Evolutionary conservation across 1,140 invertebrate genomes (phyloP), one percentile per base, ranked within the genome.

Genomic region (Wiebesia pumilae): DNA sequence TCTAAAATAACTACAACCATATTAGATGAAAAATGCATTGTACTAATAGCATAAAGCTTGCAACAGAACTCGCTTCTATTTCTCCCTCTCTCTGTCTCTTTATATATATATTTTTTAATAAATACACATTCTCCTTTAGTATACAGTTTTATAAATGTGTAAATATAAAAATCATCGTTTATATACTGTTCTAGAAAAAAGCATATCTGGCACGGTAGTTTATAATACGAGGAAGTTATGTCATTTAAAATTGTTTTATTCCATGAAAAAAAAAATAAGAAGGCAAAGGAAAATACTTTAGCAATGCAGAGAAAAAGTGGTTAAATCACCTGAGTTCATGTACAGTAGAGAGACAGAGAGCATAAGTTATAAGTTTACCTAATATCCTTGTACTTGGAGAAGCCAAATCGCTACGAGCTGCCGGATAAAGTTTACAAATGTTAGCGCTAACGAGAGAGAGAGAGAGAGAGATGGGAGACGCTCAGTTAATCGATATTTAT

Each of bases 401-500:
- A 9, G 21, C 43, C 27, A 83, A 83, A 83, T 69, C 81, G 33
- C 69, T 71, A 43, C 67, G 43, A 77, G 71, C 71, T 84, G 19
- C n/a, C 38, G n/a, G 47, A 65, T 77, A 84, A 77, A 54, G 35
- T 58, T 35, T 40, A 58, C 82, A 77, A 84, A 84, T 84, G 71
- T 79, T 77, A 65, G 33, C 65, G 47, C 71, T 33, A 54, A 12
- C 30, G 43, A 40, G 67, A 71, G 67, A 7, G 65, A 54, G 58
- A 38, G n/a, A 27, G 19, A 75, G 35, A 38, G 71, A 38, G 24
- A 83, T 21, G 30, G n/a, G 35, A 62, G 71, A 16, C 62, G 58
- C 51, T 84, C 79, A 33, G n/a, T 84, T 35, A 62, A 79, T 80
- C 77, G 33, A 80, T 85, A 81, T 81, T 81, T 40, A 69, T 62